Evolutionary conservation across 2,888 invertebrate genomes (phyloP).

Genomic region (Labia minor): DNA sequence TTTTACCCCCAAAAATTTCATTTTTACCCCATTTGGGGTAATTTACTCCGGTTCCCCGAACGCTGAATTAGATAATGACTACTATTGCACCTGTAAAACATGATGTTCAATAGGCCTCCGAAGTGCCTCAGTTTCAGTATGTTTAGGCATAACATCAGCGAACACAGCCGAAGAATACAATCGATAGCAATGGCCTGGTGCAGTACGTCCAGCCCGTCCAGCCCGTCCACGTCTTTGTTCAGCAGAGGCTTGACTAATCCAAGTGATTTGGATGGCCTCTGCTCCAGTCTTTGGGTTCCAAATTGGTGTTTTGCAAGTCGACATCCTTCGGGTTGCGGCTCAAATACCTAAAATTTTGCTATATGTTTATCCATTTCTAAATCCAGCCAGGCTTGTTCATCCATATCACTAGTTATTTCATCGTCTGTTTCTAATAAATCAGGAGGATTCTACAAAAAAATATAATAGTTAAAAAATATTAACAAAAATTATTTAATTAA

Average conservation of each 20-base stretch:
- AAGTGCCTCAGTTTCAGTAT: slow-evolving; percentile 79
- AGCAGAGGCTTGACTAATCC: slow-evolving; percentile 90
- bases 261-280: slow-evolving; percentile 75
- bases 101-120: slow-evolving; percentile 89
- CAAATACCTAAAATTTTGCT: slow-evolving; percentile 48
- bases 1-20: too few relatives aligned
- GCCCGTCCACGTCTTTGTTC: slow-evolving; percentile 85
- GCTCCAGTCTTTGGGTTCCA: slow-evolving; percentile 90
- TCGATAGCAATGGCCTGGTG: slow-evolving; percentile 88
- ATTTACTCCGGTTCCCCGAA: too few relatives aligned
- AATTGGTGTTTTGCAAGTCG: slow-evolving; percentile 67
- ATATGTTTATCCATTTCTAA: slow-evolving; percentile 20
- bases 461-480: too few relatives aligned
- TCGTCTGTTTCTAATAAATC: too few relatives aligned
- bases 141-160: slow-evolving; percentile 72
- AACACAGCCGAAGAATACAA: slow-evolving; percentile 87
- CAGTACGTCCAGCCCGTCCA: slow-evolving; percentile 85
- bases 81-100: slow-evolving; percentile 48
- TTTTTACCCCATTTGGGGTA: too few relatives aligned
- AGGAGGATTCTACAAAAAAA: too few relatives aligned
- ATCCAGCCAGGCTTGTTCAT: slow-evolving; percentile 26
- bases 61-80: too few relatives aligned
- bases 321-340: slow-evolving; percentile 63
- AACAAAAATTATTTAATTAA: too few relatives aligned
- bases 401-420: slow-evolving; percentile 34